Evolutionary conservation across 2,797 vertebrate genomes (phyloP).

Genomic region (Selene dorsalis): DNA sequence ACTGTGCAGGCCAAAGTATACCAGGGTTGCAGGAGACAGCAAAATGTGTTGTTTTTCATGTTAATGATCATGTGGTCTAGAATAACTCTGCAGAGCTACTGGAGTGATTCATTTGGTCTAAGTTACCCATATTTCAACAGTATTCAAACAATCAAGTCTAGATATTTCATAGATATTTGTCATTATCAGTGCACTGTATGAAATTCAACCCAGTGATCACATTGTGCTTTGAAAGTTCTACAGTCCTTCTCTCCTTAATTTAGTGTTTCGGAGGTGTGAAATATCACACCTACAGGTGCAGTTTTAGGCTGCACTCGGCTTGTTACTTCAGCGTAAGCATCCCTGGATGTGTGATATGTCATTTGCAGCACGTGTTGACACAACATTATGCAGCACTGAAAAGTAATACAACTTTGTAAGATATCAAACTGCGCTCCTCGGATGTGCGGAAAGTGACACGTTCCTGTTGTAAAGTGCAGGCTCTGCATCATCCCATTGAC

Average conservation of each 20-base stretch:
- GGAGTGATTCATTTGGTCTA: neutral
- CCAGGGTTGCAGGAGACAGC: neutral
- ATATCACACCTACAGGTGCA: slow-evolving; percentile 17
- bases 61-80: neutral
- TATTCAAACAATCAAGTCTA: neutral
- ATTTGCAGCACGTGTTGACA: slow-evolving; percentile 10
- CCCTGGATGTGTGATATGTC: slow-evolving; percentile 10
- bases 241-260: neutral
- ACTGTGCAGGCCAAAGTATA: neutral
- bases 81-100: slow-evolving; percentile 8
- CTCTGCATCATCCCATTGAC: slow-evolving; percentile 73
- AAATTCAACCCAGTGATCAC: neutral
- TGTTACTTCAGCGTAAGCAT: neutral
- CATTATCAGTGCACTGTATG: neutral
- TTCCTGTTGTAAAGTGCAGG: slow-evolving; percentile 63
- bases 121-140: neutral
- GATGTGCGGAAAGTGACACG: slow-evolving; percentile 58
- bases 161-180: neutral
- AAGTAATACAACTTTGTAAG: slow-evolving; percentile 38
- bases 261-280: slow-evolving; percentile 18
- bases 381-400: slow-evolving; percentile 16
- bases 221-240: neutral
- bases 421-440: slow-evolving; percentile 53
- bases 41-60: neutral
- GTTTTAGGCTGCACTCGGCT: slow-evolving; percentile 12